Base-by-base conservation (phyloP, 2,113 vertebrate species). In the Petroica traversi region DNA sequence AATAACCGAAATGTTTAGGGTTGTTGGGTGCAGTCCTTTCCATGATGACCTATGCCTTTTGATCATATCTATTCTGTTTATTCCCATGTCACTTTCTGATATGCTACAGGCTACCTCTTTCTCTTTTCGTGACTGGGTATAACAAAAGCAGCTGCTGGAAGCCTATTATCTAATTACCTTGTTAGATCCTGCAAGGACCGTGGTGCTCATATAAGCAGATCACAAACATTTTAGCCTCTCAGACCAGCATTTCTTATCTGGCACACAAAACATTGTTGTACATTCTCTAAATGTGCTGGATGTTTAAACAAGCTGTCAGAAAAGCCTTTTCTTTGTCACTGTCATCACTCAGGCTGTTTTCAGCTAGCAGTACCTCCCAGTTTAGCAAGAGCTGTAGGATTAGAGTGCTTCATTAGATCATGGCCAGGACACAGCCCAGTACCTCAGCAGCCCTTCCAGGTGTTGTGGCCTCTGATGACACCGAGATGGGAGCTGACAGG, bases 161-260 rank as follows among this genome's bases (percentile, higher is more conserved):
- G 92, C 87, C 75, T 85, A 54, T 93, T 90, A 96, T 52, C 69
- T 87, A 78, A 89, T 96, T 85, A 96, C 69, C 92, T 83, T 59
- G 41, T 85, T 85, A 94, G 54, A 76, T 73, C 74, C 88, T 93
- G 28, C 49, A 94, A 73, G 55, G 58, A n/a, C 88, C 71, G 34
- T 15, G 63, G 43, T 82, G 87, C 85, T 91, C 88, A 14, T 49
- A 36, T 66, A 89, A 95, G 63, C 89, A 93, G 87, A 79, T 94
- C 71, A 91, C 78, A 46, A 43, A 25, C 0, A 0, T 57, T 92
- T 69, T 67, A 85, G 82, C 63, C 36, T 88, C 63, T 83, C 51
- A 23, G 67, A 43, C n/a, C 4, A 14, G 34, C 29, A 3, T 64
- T 91, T 64, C 84, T 93, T 85, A 79, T 52, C 78, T 54, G 45